These are phyloP conservation scores for Myopa testacea DNA, from an alignment of 2,888 invertebrate species.

Conservation along the genomic window DNA sequence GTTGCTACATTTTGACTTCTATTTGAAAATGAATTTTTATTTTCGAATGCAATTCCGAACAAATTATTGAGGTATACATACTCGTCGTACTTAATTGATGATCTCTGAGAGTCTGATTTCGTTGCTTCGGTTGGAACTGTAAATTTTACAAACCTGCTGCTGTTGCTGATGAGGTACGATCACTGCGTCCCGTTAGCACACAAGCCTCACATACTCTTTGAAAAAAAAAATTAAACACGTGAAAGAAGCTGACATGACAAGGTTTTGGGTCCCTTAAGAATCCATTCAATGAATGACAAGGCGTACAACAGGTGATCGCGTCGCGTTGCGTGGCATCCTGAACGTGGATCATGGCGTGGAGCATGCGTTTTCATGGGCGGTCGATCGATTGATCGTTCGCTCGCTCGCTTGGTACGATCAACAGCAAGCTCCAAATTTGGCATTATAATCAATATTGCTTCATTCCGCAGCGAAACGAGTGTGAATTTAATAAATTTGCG, in stretches of 20 bases:
- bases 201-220: background rate
- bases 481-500: conserved; percentile 13
- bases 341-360: background rate
- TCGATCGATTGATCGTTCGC: background rate
- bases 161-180: conserved; percentile 31
- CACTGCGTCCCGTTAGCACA: conserved; percentile 43
- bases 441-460: conserved; percentile 23
- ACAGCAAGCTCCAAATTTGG: conserved; percentile 9
- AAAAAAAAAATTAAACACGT: conserved; percentile 26
- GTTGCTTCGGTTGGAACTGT: conserved; percentile 35
- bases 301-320: conserved; percentile 28
- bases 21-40: conserved; percentile 33
- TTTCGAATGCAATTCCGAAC: conserved; percentile 11
- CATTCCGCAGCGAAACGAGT: conserved; percentile 13
- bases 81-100: background rate
- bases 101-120: background rate
- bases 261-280: background rate
- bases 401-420: background rate
- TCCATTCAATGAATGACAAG: conserved; percentile 31
- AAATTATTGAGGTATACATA: background rate
- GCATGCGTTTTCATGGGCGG: conserved; percentile 16
- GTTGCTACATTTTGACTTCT: background rate
- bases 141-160: conserved; percentile 40
- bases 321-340: background rate
- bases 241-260: background rate